Base-by-base conservation (phyloP, 2,888 invertebrate species). In the Eilema depressum region DNA sequence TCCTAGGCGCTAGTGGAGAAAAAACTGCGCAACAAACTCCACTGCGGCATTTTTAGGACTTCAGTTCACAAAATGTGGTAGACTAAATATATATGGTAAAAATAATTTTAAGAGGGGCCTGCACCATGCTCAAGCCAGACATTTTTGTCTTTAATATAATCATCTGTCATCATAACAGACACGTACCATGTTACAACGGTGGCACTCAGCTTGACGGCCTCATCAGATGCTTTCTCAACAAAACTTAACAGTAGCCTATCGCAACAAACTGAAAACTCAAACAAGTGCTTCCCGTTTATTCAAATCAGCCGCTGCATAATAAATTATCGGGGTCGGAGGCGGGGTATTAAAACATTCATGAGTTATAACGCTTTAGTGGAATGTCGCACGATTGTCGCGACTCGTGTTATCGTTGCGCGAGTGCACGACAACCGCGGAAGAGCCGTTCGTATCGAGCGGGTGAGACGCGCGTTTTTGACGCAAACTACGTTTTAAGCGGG, bases 261-360 rank as follows among this genome's bases (percentile, higher is more conserved):
- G 41, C 30, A 64, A 28, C 59, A 71, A 80, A 73, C 69, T 69
- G 71, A 78, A 81, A 81, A 81, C 30, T 41, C 74, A 80, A 78
- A 81, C 81, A 77, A 80, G 73, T 78, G 75, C 78, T 80, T 74
- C 76, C 79, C 75, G 76, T 83, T 81, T 83, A 83, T 83, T 83
- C 77, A 77, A 81, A 83, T 79, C 73, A 71, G 79, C 74, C 74
- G 71, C 75, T 65, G 69, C 76, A 82, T 76, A 83, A 82, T 82
- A 82, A 82, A 82, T 82, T 75, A 81, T 81, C 78, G 74, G 70
- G 74, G 78, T 80, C 79, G 80, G 78, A 78, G 82, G 83, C 85
- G 70, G 71, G 75, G 80, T 82, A 82, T 90, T 86, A 85, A 84
- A 86, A 88, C 87, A 87, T 87, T 86, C 87, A 84, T 88, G 88